Evolutionary conservation across 2,888 invertebrate species (phyloP), one percentile per base, ranked within the genome.

Genomic region (Micoletzkya japonica): DNA sequence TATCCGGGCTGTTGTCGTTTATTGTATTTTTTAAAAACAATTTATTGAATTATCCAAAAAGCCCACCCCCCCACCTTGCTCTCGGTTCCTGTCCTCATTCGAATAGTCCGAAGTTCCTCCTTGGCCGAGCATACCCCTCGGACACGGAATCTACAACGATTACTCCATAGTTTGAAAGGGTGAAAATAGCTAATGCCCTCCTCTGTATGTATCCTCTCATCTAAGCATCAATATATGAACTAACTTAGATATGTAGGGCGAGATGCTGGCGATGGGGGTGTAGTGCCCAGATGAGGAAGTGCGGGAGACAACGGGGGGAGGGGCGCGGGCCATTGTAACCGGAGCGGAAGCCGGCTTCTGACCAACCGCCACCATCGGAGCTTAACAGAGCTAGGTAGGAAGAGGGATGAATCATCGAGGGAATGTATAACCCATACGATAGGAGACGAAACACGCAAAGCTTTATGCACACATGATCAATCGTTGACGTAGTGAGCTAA

Each of bases 81-180:
- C 44, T 61, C 60, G n/a, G n/a, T n/a, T 57, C 60, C 69, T 37
- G 28, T 50, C 69, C 52, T 61, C 69, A 73, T 75, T 17, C 73
- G 70, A 52, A 79, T 67, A 6, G 68, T 72, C n/a, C 73, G 70
- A 17, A 79, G 71, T 6, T 73, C 73, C 30, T 83, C 81, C 26
- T 78, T 81, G 44, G 61, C 58, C 2, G 77, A 70, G n/a, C 75
- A 77, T 28, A 76, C 54, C 50, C 83, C 83, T 54, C 76, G 73
- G 57, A 83, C 77, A 44, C 77, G 72, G 72, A 72, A 79, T 39
- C 77, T 78, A 30, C 57, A 74, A 67, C 17, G n/a, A 24, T 2
- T n/a, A 7, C 6, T 61, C 32, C 37, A n/a, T n/a, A n/a, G n/a
- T n/a, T n/a, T n/a, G n/a, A n/a, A n/a, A n/a, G n/a, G n/a, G n/a